Evolutionary conservation across 2,797 vertebrate species (phyloP).

Genomic region (Peromyscus eremicus): DNA sequence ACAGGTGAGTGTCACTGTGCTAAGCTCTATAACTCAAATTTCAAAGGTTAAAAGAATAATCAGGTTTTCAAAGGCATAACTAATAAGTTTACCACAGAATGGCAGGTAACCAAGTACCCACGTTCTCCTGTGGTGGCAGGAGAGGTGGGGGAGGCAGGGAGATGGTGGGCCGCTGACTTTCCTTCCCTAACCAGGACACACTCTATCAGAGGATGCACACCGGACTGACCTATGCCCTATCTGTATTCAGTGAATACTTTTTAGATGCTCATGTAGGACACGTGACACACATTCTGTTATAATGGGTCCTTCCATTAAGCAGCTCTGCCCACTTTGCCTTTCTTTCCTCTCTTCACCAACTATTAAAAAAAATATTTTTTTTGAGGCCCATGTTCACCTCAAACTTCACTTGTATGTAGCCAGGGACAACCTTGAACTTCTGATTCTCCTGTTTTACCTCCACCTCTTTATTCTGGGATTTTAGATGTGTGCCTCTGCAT

Average conservation of each 20-base stretch:
- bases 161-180: not conserved
- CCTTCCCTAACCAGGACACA: not conserved
- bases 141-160: not conserved
- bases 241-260: not conserved
- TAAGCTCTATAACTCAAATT: constrained; percentile 24
- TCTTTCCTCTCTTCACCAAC: not conserved
- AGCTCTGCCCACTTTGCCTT: not conserved
- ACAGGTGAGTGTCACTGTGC: not conserved
- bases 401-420: not conserved
- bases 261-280: constrained; percentile 2
- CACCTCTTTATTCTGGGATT: not conserved
- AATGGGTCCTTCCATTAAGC: not conserved
- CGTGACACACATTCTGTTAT: not conserved
- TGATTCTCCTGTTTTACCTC: not conserved
- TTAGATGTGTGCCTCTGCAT: no score
- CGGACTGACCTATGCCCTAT: not conserved
- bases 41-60: constrained; percentile 60
- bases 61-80: constrained; percentile 43
- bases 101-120: not conserved
- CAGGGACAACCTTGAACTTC: not conserved
- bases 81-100: not conserved
- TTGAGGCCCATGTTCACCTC: not conserved
- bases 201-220: not conserved
- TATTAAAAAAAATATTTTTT: not conserved
- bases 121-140: not conserved